Percentiles rank a stretch among this genome's conserved stretches.
These are phyloP conservation scores for Python bivittatus DNA, from an alignment of 2,113 vertebrate genomes.

Conservation along the genomic window DNA sequence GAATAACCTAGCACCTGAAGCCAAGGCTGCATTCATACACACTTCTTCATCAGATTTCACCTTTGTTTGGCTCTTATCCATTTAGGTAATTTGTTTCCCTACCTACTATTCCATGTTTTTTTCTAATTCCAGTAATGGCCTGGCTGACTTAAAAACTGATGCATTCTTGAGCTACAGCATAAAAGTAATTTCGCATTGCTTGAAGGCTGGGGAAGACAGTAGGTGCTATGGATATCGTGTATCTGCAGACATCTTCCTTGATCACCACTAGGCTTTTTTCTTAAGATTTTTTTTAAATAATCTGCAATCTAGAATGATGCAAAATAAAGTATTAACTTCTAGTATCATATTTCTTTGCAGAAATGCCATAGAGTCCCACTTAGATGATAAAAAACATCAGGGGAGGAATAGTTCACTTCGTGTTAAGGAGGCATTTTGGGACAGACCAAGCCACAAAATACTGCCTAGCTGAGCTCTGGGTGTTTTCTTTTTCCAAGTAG, in stretches of 20 bases:
- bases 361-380: not conserved
- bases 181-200: not conserved
- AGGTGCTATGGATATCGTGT: not conserved
- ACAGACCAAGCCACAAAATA: not conserved
- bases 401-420: not conserved
- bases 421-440: not conserved
- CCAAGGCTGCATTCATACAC: not conserved
- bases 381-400: not conserved
- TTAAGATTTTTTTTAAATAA: not conserved
- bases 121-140: not conserved
- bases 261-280: not conserved
- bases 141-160: not conserved
- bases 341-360: not conserved
- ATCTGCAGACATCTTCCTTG: not conserved
- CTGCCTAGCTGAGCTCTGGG: not conserved
- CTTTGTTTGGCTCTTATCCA: not conserved
- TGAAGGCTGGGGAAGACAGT: not conserved
- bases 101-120: not conserved
- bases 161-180: not conserved
- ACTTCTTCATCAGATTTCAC: not conserved
- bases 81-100: not conserved
- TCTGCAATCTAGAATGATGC: not conserved
- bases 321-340: not conserved
- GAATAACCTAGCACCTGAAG: not conserved
- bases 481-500: not conserved